These are phyloP conservation scores for Aeoliscus strigatus DNA, from an alignment of 2,797 vertebrate genomes.

Conservation along the genomic window DNA sequence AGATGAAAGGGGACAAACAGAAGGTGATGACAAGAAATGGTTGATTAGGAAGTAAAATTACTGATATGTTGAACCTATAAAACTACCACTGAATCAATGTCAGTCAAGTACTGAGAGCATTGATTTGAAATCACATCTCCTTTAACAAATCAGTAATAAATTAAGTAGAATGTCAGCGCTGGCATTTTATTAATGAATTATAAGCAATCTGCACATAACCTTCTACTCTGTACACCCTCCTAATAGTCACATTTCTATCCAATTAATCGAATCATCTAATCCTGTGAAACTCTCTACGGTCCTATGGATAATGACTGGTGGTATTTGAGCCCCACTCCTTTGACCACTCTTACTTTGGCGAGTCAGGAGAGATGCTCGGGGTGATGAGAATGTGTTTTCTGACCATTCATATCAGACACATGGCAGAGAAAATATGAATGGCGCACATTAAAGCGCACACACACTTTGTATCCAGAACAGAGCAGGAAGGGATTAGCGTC, in stretches of 20 bases:
- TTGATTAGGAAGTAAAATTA: too few species aligned
- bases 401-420: constrained; percentile 35
- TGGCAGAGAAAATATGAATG: constrained; percentile 17
- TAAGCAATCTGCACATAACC: constrained; percentile 55
- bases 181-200: constrained; percentile 57
- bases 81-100: too few species aligned
- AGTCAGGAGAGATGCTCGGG: constrained; percentile 24
- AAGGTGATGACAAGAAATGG: too few species aligned
- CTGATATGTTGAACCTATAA: too few species aligned
- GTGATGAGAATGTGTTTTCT: constrained; percentile 27
- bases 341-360: constrained; percentile 27
- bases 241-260: constrained; percentile 56
- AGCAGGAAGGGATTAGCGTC: constrained; percentile 56
- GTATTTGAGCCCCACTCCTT: constrained; percentile 28
- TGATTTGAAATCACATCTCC: too few species aligned
- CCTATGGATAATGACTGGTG: constrained; percentile 37
- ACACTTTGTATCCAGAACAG: constrained; percentile 50
- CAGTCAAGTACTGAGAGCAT: too few species aligned
- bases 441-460: constrained; percentile 3
- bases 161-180: constrained; percentile 59
- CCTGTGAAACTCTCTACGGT: constrained; percentile 46
- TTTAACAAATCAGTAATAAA: too few species aligned
- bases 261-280: constrained; percentile 68
- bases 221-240: constrained; percentile 40
- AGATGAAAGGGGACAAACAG: constrained; percentile 1